Evolutionary conservation across 2,113 vertebrate species (phyloP).

Genomic region (Dipodomys stephensi): DNA sequence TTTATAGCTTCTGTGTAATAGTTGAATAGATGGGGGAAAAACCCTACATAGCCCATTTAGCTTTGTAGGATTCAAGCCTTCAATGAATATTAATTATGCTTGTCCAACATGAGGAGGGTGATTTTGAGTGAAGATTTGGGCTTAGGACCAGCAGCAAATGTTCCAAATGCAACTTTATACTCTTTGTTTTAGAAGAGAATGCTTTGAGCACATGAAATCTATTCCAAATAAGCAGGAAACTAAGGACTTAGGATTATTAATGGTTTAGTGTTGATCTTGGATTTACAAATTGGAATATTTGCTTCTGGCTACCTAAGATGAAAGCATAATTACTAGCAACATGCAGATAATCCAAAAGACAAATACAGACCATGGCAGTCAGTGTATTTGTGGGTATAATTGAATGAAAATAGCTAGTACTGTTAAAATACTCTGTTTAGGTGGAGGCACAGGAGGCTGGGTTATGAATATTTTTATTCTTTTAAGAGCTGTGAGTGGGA

Average conservation of each 20-base stretch:
- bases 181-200: slow-evolving; percentile 4
- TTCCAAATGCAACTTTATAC: not conserved
- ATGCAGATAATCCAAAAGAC: not conserved
- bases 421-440: not conserved
- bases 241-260: not conserved
- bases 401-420: slow-evolving; percentile 24
- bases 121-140: not conserved
- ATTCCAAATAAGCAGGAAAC: not conserved
- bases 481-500: not conserved
- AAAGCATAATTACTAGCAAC: slow-evolving; percentile 16
- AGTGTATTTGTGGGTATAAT: not conserved
- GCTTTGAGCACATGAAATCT: not conserved
- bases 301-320: not conserved
- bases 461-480: not conserved
- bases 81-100: not conserved
- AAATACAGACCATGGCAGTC: not conserved
- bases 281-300: not conserved
- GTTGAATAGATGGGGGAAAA: not conserved
- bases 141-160: not conserved
- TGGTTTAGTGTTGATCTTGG: not conserved
- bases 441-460: not conserved
- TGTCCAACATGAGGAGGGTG: not conserved
- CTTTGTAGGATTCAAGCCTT: not conserved
- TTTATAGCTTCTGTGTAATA: slow-evolving; percentile 6
- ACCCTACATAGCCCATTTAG: not conserved